Conservation (phyloP, 1,140 invertebrate genomes). For the Bombus vancouverensis region DNA sequence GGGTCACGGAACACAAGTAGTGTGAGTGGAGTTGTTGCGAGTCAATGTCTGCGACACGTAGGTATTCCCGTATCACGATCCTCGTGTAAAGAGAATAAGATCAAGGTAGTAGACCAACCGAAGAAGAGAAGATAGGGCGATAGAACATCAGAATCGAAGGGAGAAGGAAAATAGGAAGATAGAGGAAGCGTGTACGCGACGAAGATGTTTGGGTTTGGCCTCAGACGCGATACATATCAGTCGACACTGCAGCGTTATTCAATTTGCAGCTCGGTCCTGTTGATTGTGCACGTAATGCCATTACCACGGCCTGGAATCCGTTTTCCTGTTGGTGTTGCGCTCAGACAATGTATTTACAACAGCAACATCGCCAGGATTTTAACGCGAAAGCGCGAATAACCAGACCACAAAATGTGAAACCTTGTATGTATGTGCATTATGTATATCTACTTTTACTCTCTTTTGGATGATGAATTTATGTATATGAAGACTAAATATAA, state of each 20-base stretch:
- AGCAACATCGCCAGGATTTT: conserved; percentile 42
- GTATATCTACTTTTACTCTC: too few species aligned
- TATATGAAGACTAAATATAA: too few species aligned
- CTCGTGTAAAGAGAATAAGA: conserved; percentile 51
- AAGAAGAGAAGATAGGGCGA: neutral
- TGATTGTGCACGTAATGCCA: conserved; percentile 79
- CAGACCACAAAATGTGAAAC: too few species aligned
- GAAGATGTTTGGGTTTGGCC: conserved; percentile 48
- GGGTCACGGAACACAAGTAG: too few species aligned
- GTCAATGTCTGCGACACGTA: conserved; percentile 74
- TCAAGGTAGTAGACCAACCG: neutral
- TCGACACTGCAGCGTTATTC: conserved; percentile 73
- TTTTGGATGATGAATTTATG: too few species aligned
- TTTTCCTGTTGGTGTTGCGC: conserved; percentile 51
- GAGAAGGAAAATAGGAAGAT: neutral
- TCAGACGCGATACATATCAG: conserved; percentile 76
- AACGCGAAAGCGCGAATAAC: neutral
- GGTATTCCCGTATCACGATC: conserved; percentile 62
- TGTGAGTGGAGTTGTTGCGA: conserved; percentile 59
- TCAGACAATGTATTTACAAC: conserved; percentile 64
- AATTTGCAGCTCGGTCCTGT: conserved; percentile 77
- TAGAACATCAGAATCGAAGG: neutral
- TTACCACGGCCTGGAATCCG: conserved; percentile 67
- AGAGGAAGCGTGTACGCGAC: conserved; percentile 9
- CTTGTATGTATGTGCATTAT: too few species aligned